Evolutionary conservation across 2,888 invertebrate genomes (phyloP).

Genomic region (Eupithecia pulchellata): DNA sequence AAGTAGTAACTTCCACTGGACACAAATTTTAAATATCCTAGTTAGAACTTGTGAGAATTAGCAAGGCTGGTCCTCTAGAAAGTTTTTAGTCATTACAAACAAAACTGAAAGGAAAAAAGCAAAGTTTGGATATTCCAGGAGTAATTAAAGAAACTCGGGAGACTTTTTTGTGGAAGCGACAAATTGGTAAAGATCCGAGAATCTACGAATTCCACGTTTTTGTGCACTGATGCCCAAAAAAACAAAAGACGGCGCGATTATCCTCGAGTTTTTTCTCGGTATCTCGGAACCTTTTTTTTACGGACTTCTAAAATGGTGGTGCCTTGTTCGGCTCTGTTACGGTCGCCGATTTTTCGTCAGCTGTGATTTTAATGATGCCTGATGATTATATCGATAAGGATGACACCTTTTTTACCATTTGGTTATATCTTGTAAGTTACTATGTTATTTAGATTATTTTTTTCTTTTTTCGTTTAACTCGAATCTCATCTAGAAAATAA

Average conservation of each 20-base stretch:
- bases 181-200: slow-evolving; percentile 15
- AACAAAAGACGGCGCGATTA: not conserved
- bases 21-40: slow-evolving; percentile 9
- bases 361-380: no score
- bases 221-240: not conserved
- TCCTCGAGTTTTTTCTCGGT: not conserved
- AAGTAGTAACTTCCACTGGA: not conserved
- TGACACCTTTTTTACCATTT: no score
- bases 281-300: not conserved
- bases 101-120: slow-evolving; percentile 19
- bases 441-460: no score
- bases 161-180: slow-evolving; percentile 19
- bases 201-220: slow-evolving; percentile 13
- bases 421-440: no score
- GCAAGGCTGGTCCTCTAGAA: slow-evolving; percentile 17
- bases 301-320: no score
- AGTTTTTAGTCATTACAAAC: slow-evolving; percentile 23
- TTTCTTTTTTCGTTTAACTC: no score
- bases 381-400: no score
- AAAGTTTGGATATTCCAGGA: slow-evolving; percentile 17
- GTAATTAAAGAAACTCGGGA: slow-evolving; percentile 27
- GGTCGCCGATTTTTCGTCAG: no score
- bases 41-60: slow-evolving; percentile 16
- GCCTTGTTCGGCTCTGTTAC: no score
- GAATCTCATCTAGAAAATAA: not conserved